Conservation (phyloP, 2,113 vertebrate genomes). For the Symphodus melops region DNA sequence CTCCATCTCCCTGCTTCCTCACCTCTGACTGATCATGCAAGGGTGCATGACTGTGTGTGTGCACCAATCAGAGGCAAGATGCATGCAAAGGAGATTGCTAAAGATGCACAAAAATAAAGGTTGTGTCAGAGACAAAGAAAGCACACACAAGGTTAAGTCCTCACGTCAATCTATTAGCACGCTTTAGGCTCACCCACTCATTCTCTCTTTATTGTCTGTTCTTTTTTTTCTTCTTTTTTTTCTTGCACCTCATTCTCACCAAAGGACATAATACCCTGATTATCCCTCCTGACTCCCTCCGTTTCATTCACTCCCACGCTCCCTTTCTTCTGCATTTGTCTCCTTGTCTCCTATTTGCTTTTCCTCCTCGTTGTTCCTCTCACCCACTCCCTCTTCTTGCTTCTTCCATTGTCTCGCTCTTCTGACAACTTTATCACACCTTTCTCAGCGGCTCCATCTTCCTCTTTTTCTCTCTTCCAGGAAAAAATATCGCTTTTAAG, state of each 20-base stretch:
- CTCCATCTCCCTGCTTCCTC: constrained; percentile 45
- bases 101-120: constrained; percentile 23
- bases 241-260: constrained; percentile 40
- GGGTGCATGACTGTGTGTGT: neutral
- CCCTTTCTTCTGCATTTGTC: constrained; percentile 49
- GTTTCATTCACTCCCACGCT: constrained; percentile 66
- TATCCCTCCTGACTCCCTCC: constrained; percentile 61
- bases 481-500: constrained; percentile 6
- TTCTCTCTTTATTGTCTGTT: constrained; percentile 47
- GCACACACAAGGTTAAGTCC: constrained; percentile 39
- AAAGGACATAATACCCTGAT: constrained; percentile 69
- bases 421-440: constrained; percentile 57
- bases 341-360: constrained; percentile 26
- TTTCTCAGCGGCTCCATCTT: constrained; percentile 32
- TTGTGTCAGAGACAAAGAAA: constrained; percentile 3
- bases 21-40: constrained; percentile 43
- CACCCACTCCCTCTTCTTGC: constrained; percentile 57
- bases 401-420: constrained; percentile 52
- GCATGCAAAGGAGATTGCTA: neutral
- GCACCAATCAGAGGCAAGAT: constrained; percentile 1
- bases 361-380: constrained; percentile 35
- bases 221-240: constrained; percentile 24
- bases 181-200: constrained; percentile 52
- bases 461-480: constrained; percentile 7
- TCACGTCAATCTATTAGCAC: constrained; percentile 19